Evolutionary conservation across 2,113 vertebrate genomes (phyloP).

Genomic region (Pyrgilauda ruficollis): DNA sequence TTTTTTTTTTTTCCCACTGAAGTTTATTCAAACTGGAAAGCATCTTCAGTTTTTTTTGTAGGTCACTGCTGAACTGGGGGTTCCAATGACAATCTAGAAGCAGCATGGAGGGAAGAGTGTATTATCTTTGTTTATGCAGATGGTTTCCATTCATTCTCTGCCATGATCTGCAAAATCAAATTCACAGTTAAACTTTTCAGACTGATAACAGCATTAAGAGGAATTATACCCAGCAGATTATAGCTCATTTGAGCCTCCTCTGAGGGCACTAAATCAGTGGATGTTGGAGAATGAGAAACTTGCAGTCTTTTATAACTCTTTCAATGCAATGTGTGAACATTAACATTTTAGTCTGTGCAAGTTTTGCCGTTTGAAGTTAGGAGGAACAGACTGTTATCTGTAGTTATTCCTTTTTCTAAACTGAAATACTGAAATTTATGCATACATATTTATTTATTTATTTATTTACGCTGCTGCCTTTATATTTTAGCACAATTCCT

Average conservation of each 20-base stretch:
- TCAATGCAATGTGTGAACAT: neutral
- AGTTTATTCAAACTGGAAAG: neutral
- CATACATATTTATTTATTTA: neutral
- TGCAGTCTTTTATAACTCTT: neutral
- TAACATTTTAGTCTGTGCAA: neutral
- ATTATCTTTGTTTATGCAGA: neutral
- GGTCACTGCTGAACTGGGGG: neutral
- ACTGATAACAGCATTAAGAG: neutral
- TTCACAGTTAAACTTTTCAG: neutral
- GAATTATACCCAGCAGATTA: neutral
- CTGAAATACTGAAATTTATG: neutral
- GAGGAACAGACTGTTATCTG: neutral
- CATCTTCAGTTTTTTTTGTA: neutral
- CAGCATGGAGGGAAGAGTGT: neutral
- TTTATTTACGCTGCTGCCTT: neutral
- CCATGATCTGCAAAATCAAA: neutral
- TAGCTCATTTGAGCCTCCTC: neutral
- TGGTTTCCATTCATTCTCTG: neutral
- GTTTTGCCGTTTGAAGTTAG: neutral
- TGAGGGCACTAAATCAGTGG: neutral
- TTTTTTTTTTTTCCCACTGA: neutral
- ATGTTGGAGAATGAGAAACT: neutral
- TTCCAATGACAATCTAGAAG: neutral
- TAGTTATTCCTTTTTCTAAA: neutral
- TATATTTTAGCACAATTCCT: neutral